Conservation (phyloP, 2,888 invertebrate genomes). For the Acholoe squamosa region DNA sequence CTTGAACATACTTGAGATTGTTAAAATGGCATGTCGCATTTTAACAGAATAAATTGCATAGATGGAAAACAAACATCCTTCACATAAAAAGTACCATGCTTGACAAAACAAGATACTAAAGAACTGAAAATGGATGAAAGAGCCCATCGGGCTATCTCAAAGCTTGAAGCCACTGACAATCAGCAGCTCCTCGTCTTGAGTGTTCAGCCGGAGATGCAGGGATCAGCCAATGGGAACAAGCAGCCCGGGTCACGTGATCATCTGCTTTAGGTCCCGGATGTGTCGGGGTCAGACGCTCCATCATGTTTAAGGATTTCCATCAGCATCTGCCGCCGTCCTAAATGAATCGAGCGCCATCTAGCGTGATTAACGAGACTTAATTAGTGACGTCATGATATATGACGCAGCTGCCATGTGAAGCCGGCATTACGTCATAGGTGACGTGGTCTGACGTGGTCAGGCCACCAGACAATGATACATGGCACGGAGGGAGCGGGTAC, state of each 20-base stretch:
- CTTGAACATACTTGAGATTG: too few relatives aligned
- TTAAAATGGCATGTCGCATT: too few relatives aligned
- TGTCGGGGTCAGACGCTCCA: slow-evolving; percentile 41
- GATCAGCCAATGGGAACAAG: too few relatives aligned
- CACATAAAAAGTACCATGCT: too few relatives aligned
- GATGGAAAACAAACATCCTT: too few relatives aligned
- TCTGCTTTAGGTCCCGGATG: slow-evolving; percentile 39
- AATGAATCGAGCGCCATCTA: slow-evolving; percentile 22
- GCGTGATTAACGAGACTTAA: slow-evolving; percentile 58
- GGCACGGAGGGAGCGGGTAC: background rate
- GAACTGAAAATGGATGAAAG: too few relatives aligned
- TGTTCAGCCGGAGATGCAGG: too few relatives aligned
- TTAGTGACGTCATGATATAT: slow-evolving; percentile 61
- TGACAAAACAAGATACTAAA: too few relatives aligned
- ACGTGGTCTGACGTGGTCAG: slow-evolving; percentile 18
- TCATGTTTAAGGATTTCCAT: slow-evolving; percentile 55
- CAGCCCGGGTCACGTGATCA: background rate
- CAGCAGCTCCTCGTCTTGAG: too few relatives aligned
- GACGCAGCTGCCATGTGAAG: slow-evolving; percentile 34
- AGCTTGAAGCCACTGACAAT: too few relatives aligned
- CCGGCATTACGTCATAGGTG: slow-evolving; percentile 50
- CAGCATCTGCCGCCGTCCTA: slow-evolving; percentile 28
- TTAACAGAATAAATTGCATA: too few relatives aligned
- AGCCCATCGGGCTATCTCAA: too few relatives aligned
- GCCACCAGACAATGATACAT: slow-evolving; percentile 18